Conservation (phyloP, 2,797 vertebrate species). For the Stomatorhinus walkeri region DNA sequence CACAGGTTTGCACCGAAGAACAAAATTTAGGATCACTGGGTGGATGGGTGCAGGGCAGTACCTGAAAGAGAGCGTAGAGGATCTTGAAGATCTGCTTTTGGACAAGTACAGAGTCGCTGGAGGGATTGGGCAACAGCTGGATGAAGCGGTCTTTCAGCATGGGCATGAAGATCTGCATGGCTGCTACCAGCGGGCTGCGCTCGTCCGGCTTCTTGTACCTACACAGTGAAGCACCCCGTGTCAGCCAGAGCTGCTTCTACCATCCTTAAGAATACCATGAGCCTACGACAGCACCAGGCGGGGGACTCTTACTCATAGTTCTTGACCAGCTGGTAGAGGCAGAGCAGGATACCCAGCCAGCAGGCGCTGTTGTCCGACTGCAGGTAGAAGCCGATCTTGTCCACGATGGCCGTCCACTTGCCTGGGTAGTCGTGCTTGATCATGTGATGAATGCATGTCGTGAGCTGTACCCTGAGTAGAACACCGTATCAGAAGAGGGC, state of each 20-base stretch:
- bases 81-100: conserved; percentile 99
- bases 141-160: conserved; percentile 95
- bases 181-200: conserved; percentile 86
- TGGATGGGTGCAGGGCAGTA: conserved; percentile 43
- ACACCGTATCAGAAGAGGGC: not conserved
- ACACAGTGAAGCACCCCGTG: conserved; percentile 21
- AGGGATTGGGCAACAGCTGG: conserved; percentile 83
- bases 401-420: conserved; percentile 94
- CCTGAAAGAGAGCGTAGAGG: conserved; percentile 98
- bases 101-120: conserved; percentile 90
- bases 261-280: not conserved
- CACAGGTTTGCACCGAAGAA: not conserved
- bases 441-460: conserved; percentile 97
- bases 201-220: conserved; percentile 98
- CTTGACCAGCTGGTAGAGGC: conserved; percentile 97
- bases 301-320: conserved; percentile 86
- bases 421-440: conserved; percentile 97
- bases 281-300: not conserved
- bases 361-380: conserved; percentile 91
- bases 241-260: not conserved
- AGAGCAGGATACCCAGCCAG: conserved; percentile 96
- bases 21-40: not conserved
- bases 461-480: conserved; percentile 84
- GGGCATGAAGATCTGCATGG: conserved; percentile 98
- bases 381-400: conserved; percentile 96